Percentiles rank a stretch among this genome's conserved stretches.
Evolutionary conservation across 2,113 vertebrate species (phyloP).

Genomic region (Camelus dromedarius): DNA sequence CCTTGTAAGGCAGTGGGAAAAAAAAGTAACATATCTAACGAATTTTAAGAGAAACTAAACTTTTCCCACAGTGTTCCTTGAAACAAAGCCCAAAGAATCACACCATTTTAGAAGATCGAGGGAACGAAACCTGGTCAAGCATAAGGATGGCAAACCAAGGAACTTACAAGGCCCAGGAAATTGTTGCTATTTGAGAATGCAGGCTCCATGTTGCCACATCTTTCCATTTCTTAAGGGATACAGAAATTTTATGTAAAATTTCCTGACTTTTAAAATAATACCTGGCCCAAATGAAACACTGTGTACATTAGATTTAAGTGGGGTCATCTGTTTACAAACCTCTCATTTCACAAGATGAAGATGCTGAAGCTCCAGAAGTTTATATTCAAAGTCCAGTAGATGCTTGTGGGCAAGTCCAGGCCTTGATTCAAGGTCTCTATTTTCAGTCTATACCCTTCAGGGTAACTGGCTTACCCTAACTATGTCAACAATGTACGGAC

Average conservation of each 20-base stretch:
- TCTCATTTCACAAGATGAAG: conserved; percentile 25
- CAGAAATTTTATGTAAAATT: not conserved
- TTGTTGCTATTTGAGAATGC: conserved; percentile 3
- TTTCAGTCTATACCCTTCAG: not conserved
- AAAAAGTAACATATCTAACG: conserved; percentile 44
- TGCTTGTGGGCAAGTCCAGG: not conserved
- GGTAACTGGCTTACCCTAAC: not conserved
- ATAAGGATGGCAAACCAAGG: not conserved
- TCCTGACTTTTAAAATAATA: conserved; percentile 24
- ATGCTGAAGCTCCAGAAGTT: not conserved
- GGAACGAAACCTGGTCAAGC: not conserved
- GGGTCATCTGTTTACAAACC: not conserved
- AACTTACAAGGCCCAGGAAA: not conserved
- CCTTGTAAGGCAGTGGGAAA: conserved; percentile 6
- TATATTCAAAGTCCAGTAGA: not conserved
- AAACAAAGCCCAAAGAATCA: conserved; percentile 61
- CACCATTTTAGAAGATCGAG: conserved; percentile 46
- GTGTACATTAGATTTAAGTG: not conserved
- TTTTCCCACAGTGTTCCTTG: conserved; percentile 67
- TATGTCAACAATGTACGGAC: conserved; percentile 34
- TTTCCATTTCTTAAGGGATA: conserved; percentile 13
- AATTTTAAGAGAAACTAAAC: conserved; percentile 57
- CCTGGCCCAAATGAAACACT: not conserved
- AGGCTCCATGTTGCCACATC: not conserved
- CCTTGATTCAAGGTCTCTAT: not conserved